Evolutionary conservation across 2,113 vertebrate species (phyloP), one percentile per base, ranked within the genome.

Genomic region (Oreochromis aureus): DNA sequence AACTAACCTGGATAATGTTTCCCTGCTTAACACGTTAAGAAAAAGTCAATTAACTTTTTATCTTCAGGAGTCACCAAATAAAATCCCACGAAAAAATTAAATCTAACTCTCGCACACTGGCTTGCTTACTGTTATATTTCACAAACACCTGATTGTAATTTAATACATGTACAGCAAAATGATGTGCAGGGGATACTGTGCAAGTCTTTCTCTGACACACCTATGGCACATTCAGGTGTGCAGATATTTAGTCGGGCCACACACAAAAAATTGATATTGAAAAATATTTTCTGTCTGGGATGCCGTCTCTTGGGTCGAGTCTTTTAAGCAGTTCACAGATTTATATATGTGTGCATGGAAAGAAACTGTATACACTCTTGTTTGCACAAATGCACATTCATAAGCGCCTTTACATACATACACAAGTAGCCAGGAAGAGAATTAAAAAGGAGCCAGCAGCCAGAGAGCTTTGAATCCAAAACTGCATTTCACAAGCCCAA

Each of bases 311-410:
- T 44, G 2, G 66, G 66, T 44, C 3, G 7, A 71, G n/a, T 22
- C 46, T 73, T 73, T 73, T 46, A 41, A 46, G 15, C 41, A 46
- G 41, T 3, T 73, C 22, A 73, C 22, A 3, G 69, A 73, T 46
- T 73, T 18, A 44, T 44, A 41, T 69, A 16, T 16, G 36, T 71
- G 66, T 44, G n/a, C 13, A 44, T 71, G 22, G 22, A 18, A 76
- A 76, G 22, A 30, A 30, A 46, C 8, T 46, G 22, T 46, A 46
- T 46, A 87, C 56, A 71, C 86, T 80, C 83, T 46, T 36, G 48
- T 61, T 69, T 84, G 55, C 61, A 79, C 71, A 85, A 79, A 81
- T 27, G 59, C 82, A 89, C 19, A 58, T 54, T 5, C 32, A 83
- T 11, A 34, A 12, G 58, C 30, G 16, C 10, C 56, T 2, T 48